phyloP scores from a whole-genome alignment of 1,140 invertebrate species.

The Ganaspis sp. region DNA sequence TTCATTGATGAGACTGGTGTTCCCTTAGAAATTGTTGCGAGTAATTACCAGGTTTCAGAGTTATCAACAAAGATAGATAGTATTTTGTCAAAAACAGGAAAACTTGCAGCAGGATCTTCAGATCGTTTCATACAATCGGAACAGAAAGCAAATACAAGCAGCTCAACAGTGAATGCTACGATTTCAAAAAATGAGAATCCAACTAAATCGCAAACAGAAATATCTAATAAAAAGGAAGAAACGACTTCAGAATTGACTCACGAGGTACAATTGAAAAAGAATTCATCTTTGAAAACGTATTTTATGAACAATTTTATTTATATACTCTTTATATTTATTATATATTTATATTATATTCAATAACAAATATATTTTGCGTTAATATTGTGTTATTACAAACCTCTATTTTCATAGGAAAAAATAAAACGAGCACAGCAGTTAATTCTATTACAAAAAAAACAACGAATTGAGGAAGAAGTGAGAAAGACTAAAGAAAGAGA shows the following conservation, averaged over 20 bases:
- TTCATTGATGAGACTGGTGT: constrained; percentile 88
- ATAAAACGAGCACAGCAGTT: constrained; percentile 75
- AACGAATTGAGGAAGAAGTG: constrained; percentile 81
- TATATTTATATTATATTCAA: too few relatives aligned
- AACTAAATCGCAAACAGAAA: neutral
- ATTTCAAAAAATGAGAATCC: neutral
- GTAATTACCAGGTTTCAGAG: constrained; percentile 74
- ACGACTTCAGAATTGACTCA: neutral
- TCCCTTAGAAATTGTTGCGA: constrained; percentile 86
- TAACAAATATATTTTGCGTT: too few relatives aligned
- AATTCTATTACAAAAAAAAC: constrained; percentile 78
- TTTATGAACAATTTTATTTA: constrained; percentile 1
- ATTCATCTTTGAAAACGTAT: neutral
- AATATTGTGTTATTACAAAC: too few relatives aligned
- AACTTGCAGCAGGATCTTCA: constrained; percentile 54
- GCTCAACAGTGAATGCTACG: neutral
- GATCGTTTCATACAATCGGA: constrained; percentile 62
- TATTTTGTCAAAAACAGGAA: constrained; percentile 69
- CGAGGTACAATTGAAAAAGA: neutral
- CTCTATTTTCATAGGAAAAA: constrained; percentile 62
- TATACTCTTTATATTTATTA: too few relatives aligned
- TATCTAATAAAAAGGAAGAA: neutral
- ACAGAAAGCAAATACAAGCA: constrained; percentile 47
- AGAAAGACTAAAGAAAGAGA: constrained; percentile 81
- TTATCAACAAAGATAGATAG: constrained; percentile 77